Evolutionary conservation across 2,113 vertebrate genomes (phyloP), one percentile per base, ranked within the genome.

Genomic region (Balaeniceps rex): DNA sequence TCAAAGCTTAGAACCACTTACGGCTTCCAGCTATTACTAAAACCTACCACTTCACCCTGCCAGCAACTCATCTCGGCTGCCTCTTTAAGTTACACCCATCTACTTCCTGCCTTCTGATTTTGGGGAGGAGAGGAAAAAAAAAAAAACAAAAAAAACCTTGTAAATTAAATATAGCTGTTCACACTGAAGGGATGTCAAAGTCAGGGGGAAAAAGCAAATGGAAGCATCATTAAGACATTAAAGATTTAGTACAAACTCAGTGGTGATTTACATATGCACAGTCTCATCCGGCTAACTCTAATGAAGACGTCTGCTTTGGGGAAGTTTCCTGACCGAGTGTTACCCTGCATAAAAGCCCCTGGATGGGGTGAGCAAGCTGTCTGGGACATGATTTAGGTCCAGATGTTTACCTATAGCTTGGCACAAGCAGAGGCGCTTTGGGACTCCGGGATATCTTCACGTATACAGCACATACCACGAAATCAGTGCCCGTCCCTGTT

Each of bases 1-100:
- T 98, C 98, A 98, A 98, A 98, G 98, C 97, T 95, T 95, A 93
- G 95, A 95, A 94, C 89, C 97, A 97, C 96, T 97, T 97, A 96
- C 11, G 16, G 96, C 97, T 98, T 97, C 93, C 88, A 98, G 98
- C 98, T 98, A 96, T 98, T 97, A 94, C 97, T 98, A 83, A 97
- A 97, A 91, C 87, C 84, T 95, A 97, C 96, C 38, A 26, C 93
- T 97, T 97, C 94, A 92, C 88, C 88, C 95, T 95, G 87, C 94
- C 89, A 96, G 97, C 92, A 95, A 10, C 94, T 97, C 94, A 68
- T 97, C 94, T 97, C 85, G 93, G 94, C 93, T 93, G 90, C 89
- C 90, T 97, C 69, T 24, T 80, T n/a, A 69, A 95, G 88, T 88
- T 95, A 96, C 87, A 88, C 94, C 93, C 92, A 90, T 97, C 75